Conservation (phyloP, 2,888 invertebrate species). For the Temnothorax unifasciatus region DNA sequence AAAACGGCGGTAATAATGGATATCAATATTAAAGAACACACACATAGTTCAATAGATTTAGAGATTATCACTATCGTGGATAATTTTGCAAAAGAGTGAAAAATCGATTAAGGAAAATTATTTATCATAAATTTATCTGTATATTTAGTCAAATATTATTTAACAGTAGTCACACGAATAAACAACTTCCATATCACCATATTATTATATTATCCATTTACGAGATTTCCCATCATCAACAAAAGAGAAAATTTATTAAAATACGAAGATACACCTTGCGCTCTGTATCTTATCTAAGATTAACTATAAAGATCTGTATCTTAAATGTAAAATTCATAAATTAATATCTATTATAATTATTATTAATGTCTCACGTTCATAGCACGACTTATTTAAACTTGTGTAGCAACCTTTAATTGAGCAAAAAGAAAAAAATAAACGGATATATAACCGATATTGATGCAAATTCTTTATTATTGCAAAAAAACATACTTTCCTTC, state of each 20-base stretch:
- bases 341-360: constrained; percentile 50
- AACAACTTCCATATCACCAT: neutral
- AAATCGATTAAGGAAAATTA: constrained; percentile 30
- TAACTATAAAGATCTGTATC: neutral
- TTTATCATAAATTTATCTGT: constrained; percentile 10
- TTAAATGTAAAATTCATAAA: neutral
- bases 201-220: neutral
- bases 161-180: neutral
- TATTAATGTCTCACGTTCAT: neutral
- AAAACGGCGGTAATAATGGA: constrained; percentile 84
- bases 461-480: neutral
- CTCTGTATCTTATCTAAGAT: neutral
- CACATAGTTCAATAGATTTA: constrained; percentile 24
- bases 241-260: constrained; percentile 2
- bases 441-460: constrained; percentile 2
- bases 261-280: neutral
- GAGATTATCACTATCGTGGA: neutral
- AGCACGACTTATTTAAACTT: constrained; percentile 38
- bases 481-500: neutral
- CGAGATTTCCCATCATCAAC: neutral
- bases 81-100: constrained; percentile 50
- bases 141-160: constrained; percentile 20
- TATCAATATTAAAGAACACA: constrained; percentile 82
- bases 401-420: constrained; percentile 38
- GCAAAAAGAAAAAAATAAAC: constrained; percentile 36